These are phyloP conservation scores for Xestia sexstrigata DNA, from an alignment of 2,888 invertebrate species.

Conservation along the genomic window DNA sequence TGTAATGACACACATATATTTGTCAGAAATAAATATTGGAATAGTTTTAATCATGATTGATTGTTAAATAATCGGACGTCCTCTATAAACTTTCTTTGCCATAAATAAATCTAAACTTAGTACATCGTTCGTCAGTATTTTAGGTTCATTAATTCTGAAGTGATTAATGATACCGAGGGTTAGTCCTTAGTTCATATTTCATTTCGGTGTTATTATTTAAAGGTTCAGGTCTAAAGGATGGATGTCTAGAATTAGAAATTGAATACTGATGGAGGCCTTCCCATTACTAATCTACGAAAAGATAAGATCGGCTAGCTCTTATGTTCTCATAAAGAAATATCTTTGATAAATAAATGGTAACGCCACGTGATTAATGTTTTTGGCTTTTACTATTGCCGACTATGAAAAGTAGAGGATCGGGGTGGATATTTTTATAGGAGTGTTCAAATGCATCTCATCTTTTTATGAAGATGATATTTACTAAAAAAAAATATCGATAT, in stretches of 20 bases:
- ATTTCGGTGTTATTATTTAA: conserved; percentile 36
- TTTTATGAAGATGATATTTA: neutral
- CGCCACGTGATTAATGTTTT: neutral
- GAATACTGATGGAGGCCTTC: conserved; percentile 33
- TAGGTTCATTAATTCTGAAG: conserved; percentile 32
- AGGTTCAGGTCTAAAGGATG: conserved; percentile 20
- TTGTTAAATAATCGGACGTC: conserved; percentile 18
- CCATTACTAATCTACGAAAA: conserved; percentile 16
- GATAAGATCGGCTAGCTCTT: neutral
- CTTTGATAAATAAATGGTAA: neutral
- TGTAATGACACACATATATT: neutral
- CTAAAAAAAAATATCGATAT: too few species aligned
- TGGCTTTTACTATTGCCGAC: neutral
- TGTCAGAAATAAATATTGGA: neutral
- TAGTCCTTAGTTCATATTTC: conserved; percentile 47
- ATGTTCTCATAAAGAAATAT: neutral
- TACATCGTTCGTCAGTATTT: conserved; percentile 38
- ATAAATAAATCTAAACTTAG: conserved; percentile 27
- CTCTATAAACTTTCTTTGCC: neutral
- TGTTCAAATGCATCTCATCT: neutral
- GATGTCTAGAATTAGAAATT: conserved; percentile 28
- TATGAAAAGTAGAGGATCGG: neutral
- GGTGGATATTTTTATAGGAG: neutral
- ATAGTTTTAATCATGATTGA: conserved; percentile 16
- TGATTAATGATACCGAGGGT: conserved; percentile 47